Conservation (phyloP, 2,888 invertebrate species). For the Drosophila leonis region DNA sequence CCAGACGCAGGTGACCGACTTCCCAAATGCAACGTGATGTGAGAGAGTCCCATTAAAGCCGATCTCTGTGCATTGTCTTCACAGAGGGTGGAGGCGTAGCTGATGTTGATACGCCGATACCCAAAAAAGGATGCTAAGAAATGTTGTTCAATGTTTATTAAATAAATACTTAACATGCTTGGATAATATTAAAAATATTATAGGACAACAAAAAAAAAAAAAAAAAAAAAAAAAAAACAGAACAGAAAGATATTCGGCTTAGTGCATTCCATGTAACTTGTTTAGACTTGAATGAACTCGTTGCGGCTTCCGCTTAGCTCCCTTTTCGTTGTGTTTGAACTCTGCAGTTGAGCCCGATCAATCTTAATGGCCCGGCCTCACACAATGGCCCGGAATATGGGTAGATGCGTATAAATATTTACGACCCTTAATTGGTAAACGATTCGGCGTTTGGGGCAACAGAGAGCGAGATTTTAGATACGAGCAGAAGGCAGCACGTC, state of each 20-base stretch:
- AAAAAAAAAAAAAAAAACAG: not conserved
- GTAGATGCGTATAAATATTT: conserved; percentile 62
- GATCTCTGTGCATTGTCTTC: conserved; percentile 29
- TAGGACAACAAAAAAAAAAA: not conserved
- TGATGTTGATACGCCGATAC: conserved; percentile 11
- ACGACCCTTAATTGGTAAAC: conserved; percentile 59
- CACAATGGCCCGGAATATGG: conserved; percentile 36
- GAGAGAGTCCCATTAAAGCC: not conserved
- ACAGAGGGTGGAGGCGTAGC: conserved; percentile 24
- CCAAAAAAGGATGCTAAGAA: conserved; percentile 16
- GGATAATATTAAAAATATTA: conserved; percentile 5
- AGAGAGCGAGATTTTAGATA: conserved; percentile 16
- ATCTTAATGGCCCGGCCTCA: conserved; percentile 66
- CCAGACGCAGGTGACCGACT: conserved; percentile 72
- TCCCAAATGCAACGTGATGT: conserved; percentile 65
- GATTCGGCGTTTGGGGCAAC: conserved; percentile 18
- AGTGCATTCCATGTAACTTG: not conserved
- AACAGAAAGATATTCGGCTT: conserved; percentile 3
- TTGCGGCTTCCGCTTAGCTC: conserved; percentile 2
- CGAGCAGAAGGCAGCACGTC: not conserved
- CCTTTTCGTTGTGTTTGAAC: not conserved
- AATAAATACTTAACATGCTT: conserved; percentile 55
- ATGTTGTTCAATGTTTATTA: conserved; percentile 53
- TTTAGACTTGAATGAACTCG: conserved; percentile 4
- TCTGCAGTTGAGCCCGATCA: conserved; percentile 39